These are phyloP conservation scores for Thinocorus orbignyianus DNA, from an alignment of 2,113 vertebrate species.

Conservation along the genomic window DNA sequence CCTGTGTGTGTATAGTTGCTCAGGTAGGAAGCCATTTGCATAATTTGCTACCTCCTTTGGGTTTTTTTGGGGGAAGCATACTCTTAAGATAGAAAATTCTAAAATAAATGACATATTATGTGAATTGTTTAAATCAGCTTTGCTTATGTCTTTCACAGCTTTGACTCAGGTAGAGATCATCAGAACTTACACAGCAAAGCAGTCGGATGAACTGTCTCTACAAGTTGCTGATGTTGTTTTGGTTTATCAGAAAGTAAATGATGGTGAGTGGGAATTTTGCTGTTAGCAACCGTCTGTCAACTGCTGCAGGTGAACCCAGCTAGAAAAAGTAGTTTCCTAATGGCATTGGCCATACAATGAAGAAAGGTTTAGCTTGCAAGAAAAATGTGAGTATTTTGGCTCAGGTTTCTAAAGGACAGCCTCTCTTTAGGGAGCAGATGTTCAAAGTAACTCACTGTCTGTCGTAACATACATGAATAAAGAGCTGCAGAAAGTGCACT, in stretches of 20 bases:
- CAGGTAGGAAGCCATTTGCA: neutral
- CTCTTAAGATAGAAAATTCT: rapidly evolving
- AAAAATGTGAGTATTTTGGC: rapidly evolving
- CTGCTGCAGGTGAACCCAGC: neutral
- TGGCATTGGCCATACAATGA: neutral
- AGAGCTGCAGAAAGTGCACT: neutral
- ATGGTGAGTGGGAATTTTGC: conserved; percentile 77
- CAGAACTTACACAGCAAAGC: conserved; percentile 90
- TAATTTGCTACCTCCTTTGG: neutral
- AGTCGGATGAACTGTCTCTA: conserved; percentile 92
- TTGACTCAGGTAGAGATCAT: conserved; percentile 89
- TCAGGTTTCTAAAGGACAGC: neutral
- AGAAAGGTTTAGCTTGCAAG: neutral
- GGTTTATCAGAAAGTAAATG: conserved; percentile 85
- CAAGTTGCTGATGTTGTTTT: conserved; percentile 95
- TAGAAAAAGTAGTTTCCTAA: neutral
- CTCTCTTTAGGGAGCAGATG: neutral
- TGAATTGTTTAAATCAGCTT: neutral
- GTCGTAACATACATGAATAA: rapidly evolving
- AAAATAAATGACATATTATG: rapidly evolving
- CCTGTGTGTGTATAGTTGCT: neutral
- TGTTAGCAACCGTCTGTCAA: neutral
- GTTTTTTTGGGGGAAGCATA: rapidly evolving
- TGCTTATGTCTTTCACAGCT: conserved; percentile 55
- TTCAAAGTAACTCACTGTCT: neutral